Evolutionary conservation across 1,140 invertebrate species (phyloP), one percentile per base, ranked within the genome.

Genomic region (Trichonephila clavipes): DNA sequence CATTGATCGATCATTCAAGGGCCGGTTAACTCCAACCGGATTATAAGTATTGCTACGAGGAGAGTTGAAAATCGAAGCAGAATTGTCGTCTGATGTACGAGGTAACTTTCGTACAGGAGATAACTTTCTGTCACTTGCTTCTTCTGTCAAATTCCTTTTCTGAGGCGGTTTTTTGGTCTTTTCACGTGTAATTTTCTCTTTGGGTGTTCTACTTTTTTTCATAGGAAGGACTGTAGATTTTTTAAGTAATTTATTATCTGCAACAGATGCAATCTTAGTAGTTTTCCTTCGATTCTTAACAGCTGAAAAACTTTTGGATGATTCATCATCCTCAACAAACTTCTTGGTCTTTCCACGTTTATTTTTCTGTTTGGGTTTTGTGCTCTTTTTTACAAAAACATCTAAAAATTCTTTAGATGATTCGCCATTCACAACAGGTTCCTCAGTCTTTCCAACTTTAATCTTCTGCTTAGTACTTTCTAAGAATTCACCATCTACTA

Each of bases 401-500:
- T 1, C 34, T 4, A 4, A 4, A 3, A 1, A 4, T 40, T 2
- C 2, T 40, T n/a, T n/a, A n/a, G n/a, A n/a, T n/a, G n/a, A n/a
- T n/a, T n/a, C n/a, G n/a, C n/a, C 34, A 1, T 40, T 2, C 34
- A 1, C 2, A 40, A 40, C 34, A 40, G 34, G 34, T 40, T 40
- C 34, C 34, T 40, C 34, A 40, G 34, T 40, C 34, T 40, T 40
- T 40, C 3, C 34, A 40, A 40, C 34, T 40, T 40, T 40, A 40
- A 40, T 40, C 34, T 40, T 40, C 34, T 3, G 2, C 34, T 40
- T 40, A 40, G 34, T 40, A 40, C n/a, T 40, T 40, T 40, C 34
- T 40, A 40, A 1, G 3, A 40, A 2, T 40, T 40, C 34, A 40
- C 4, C 34, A 40, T 28, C 28, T 28, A 40, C 3, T 40, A 4